Percentiles rank a stretch among this genome's conserved stretches.
Conservation (phyloP, 2,888 invertebrate genomes). For the Laothoe populi region DNA sequence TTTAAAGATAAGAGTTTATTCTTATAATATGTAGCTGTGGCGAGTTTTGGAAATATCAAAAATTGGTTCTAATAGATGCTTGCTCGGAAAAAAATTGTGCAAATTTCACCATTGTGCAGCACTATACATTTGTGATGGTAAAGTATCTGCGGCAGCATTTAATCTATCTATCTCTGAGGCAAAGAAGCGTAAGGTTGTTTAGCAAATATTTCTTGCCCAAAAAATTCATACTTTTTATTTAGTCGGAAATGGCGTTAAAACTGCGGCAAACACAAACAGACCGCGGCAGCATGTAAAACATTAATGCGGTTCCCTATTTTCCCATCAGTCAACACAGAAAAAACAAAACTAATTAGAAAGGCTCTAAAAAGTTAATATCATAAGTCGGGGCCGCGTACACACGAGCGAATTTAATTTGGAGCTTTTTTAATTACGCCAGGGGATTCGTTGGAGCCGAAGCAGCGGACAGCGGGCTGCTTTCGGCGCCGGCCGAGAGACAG, state of each 20-base stretch:
- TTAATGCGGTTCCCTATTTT: constrained; percentile 45
- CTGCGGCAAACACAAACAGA: constrained; percentile 22
- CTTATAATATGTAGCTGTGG: too few relatives aligned
- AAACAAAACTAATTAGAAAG: constrained; percentile 81
- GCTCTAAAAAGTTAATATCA: constrained; percentile 82
- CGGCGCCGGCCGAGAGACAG: constrained; percentile 77
- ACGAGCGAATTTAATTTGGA: constrained; percentile 85
- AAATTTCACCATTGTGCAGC: too few relatives aligned
- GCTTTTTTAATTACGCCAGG: constrained; percentile 83
- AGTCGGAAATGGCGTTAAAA: constrained; percentile 17
- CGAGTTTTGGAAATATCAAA: too few relatives aligned
- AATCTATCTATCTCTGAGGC: too few relatives aligned
- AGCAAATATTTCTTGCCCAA: too few relatives aligned
- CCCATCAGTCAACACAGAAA: constrained; percentile 59
- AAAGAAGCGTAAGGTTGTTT: too few relatives aligned
- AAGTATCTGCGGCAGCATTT: too few relatives aligned
- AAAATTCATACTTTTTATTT: background rate
- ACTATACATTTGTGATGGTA: too few relatives aligned
- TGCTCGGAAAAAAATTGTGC: too few relatives aligned
- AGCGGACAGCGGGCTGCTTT: constrained; percentile 62
- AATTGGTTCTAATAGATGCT: too few relatives aligned
- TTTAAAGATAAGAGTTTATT: too few relatives aligned
- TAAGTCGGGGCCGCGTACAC: constrained; percentile 75
- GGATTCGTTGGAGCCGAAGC: constrained; percentile 64
- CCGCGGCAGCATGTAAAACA: constrained; percentile 24